phyloP scores from a whole-genome alignment of 2,797 vertebrate species.

The Meriones psammophilus region DNA sequence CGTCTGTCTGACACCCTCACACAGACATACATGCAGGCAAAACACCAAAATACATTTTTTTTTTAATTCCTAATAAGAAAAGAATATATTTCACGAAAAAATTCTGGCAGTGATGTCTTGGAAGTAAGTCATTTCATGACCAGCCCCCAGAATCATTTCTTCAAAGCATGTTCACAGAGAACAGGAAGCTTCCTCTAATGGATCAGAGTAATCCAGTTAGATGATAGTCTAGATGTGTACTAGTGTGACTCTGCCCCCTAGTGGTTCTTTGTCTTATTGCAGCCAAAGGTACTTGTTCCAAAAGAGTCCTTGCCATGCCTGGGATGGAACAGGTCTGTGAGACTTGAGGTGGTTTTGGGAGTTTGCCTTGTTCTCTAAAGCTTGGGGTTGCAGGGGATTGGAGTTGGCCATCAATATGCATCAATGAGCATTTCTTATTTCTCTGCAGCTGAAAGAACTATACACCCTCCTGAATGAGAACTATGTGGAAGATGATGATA shows the following conservation, averaged over 20 bases:
- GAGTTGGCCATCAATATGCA: not conserved
- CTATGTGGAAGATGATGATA: slow-evolving; percentile 99
- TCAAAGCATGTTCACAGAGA: not conserved
- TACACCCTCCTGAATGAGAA: slow-evolving; percentile 99
- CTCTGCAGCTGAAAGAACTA: slow-evolving; percentile 95
- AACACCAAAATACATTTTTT: not conserved
- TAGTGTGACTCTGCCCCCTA: not conserved
- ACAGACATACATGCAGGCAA: too few relatives aligned
- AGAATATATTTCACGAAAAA: not conserved
- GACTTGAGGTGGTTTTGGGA: not conserved
- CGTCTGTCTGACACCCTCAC: too few relatives aligned
- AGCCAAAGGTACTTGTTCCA: not conserved
- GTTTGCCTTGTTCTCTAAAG: not conserved
- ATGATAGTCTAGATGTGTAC: not conserved
- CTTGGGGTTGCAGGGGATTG: not conserved
- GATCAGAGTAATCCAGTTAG: not conserved
- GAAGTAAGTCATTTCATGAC: not conserved
- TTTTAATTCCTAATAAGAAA: too few relatives aligned
- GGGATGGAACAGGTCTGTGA: not conserved
- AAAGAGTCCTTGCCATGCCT: not conserved
- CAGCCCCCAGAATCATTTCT: not conserved
- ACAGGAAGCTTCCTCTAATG: not conserved
- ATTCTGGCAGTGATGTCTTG: not conserved
- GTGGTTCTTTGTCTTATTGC: not conserved
- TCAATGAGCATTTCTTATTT: slow-evolving; percentile 21